Base-by-base conservation (phyloP, 2,888 invertebrate genomes). In the Dicyrtoma fusca region DNA sequence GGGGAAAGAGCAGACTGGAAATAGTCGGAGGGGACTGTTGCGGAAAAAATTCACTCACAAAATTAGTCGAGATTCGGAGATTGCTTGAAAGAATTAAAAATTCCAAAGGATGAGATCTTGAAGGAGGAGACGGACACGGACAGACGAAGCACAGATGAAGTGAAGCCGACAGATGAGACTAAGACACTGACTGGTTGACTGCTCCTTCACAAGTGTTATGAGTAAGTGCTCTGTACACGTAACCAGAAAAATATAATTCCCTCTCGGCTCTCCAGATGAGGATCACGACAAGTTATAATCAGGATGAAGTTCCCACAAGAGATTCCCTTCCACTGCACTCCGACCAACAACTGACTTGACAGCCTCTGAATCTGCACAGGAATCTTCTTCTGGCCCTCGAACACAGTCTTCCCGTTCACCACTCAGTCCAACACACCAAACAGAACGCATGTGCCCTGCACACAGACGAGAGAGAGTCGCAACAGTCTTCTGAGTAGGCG, bases 21-120 rank as follows among this genome's bases (percentile, higher is more conserved):
- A 11, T 13, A 23, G 4, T 14, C 13, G 42, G 45, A 45, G 21
- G 10, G 13, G 45, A n/a, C 44, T 21, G 10, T 45, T 17, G 13
- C n/a, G n/a, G n/a, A n/a, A 44, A 63, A 63, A 63, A 45, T 19
- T 47, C 63, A 63, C 63, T 63, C 63, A 63, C 63, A 23, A 23
- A 47, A 19, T 19, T 17, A 10, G 19, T 4, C 14, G 61, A 34
- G 17, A 26, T 11, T 61, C 11, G n/a, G n/a, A n/a, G n/a, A n/a
- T n/a, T n/a, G n/a, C n/a, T n/a, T n/a, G 42, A 19, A 34, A 34
- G 17, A n/a, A n/a, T 61, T 19, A 5, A 42, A 42, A 61, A 61
- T 34, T 61, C 42, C 34, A 10, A 34, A 3, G n/a, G 21, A 19
- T 61, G 19, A 13, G 61, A 17, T n/a, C 17, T 6, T 2, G 25